Base-by-base conservation (phyloP, 2,797 vertebrate species). In the Gouania willdenowi region DNA sequence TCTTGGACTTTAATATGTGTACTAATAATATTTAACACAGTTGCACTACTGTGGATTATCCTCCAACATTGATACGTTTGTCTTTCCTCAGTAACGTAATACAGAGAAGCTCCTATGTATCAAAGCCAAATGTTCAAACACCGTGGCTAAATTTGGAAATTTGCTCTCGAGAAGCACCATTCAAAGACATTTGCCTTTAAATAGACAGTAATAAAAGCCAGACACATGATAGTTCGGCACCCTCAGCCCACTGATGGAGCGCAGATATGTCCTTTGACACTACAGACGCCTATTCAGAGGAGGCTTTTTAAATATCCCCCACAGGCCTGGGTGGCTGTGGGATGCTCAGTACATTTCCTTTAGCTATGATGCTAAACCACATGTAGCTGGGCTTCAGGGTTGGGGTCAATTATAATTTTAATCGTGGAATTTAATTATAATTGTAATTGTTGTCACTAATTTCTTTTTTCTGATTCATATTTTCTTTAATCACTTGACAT, bases 171-270 rank as follows among this genome's bases (percentile, higher is more conserved):
- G 66, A 49, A 53, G 41, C 28, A 34, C 64, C 50, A 49, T 56
- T 56, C 55, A 71, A 56, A 69, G 47, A 74, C 51, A 72, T 77
- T 63, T 71, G 41, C 16, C 69, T 83, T 73, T 66, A 84, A 77
- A 80, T 75, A 82, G 81, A 48, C 52, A 39, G 74, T 63, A 77
- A 85, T 78, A 75, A 85, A 75, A 83, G 32, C 55, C 67, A 54
- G 66, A 72, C 71, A 79, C 45, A 56, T 55, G 59, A 79, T 60
- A 62, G 76, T 42, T 36, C 24, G 36, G 55, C 41, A 59, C 42
- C 28, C 30, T 37, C 26, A 17, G 53, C 56, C 21, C 42, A 60
- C 47, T 61, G 51, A 68, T 74, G 54, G 60, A 49, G 52, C 61
- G 42, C 42, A 59, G 28, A 74, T 63, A 48, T 59, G 44, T 71